phyloP scores from a whole-genome alignment of 2,888 invertebrate genomes.

The Bombylius discolor region DNA sequence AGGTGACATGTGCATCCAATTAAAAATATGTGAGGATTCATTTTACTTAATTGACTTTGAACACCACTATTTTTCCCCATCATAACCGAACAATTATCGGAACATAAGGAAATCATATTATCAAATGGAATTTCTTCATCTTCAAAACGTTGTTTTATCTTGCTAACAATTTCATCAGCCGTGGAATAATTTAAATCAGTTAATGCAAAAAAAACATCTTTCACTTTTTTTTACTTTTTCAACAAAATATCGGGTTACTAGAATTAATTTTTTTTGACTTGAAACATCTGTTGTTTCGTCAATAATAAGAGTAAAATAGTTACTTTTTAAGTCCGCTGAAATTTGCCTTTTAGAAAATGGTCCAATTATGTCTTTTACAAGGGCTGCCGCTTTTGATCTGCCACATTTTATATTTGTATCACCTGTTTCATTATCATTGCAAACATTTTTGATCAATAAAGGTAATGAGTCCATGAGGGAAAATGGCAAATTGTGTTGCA shows the following conservation, averaged over 20 bases:
- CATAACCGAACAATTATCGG: background rate
- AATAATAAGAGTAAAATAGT: background rate
- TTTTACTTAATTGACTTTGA: no score
- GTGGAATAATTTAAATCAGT: no score
- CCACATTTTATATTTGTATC: background rate
- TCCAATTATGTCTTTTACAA: background rate
- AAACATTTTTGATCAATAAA: background rate
- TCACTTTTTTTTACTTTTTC: no score
- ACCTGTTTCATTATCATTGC: no score
- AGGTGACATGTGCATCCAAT: no score
- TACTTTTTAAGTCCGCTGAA: background rate
- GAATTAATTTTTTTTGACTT: background rate
- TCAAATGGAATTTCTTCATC: background rate
- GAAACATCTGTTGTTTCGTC: background rate
- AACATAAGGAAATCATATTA: no score
- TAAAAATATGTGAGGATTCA: no score
- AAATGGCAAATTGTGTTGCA: background rate
- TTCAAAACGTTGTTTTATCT: background rate
- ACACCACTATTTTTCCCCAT: no score
- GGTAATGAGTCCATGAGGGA: background rate
- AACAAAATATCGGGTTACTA: no score
- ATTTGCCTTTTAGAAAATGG: background rate
- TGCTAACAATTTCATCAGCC: no score
- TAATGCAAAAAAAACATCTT: no score
- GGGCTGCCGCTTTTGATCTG: background rate